phyloP scores from a whole-genome alignment of 2,797 vertebrate species.

The Sebastes diploproa region DNA sequence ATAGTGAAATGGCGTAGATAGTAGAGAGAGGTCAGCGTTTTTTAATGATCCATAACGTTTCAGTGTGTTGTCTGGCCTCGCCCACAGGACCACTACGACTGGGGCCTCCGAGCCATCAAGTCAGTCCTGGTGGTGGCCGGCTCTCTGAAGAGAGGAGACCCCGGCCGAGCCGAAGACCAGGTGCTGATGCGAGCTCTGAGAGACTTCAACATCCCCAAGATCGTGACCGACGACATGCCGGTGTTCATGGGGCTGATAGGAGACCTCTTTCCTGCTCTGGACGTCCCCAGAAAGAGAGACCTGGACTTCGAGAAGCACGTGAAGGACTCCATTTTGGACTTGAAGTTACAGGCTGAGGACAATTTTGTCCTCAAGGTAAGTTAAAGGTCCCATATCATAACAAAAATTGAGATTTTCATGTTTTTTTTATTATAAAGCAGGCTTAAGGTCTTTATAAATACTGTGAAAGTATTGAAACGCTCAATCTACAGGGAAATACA shows the following conservation, averaged over 20 bases:
- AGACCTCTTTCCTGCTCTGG: constrained; percentile 92
- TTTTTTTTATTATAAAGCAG: too few relatives aligned
- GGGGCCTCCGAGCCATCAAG: constrained; percentile 96
- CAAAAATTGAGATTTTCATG: too few relatives aligned
- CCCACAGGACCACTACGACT: constrained; percentile 89
- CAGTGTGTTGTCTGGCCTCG: neutral
- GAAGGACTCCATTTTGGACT: constrained; percentile 88
- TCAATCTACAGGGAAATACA: too few relatives aligned
- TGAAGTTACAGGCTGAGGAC: constrained; percentile 92
- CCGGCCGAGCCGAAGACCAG: constrained; percentile 90
- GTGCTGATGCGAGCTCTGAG: constrained; percentile 94
- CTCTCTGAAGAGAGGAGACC: constrained; percentile 92
- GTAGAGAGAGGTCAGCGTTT: neutral
- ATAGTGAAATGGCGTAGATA: neutral
- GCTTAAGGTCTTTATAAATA: too few relatives aligned
- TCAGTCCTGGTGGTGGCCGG: constrained; percentile 95
- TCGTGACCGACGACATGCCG: constrained; percentile 92
- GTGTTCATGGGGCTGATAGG: constrained; percentile 94
- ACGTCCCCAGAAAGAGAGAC: constrained; percentile 90
- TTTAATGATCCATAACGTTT: neutral
- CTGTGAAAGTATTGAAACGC: too few relatives aligned
- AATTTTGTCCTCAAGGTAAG: constrained; percentile 94
- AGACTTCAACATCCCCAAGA: constrained; percentile 96
- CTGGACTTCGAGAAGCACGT: constrained; percentile 88
- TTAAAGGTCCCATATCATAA: constrained; percentile 43